phyloP scores from a whole-genome alignment of 1,140 invertebrate species.

The Zaprionus nigranus region DNA sequence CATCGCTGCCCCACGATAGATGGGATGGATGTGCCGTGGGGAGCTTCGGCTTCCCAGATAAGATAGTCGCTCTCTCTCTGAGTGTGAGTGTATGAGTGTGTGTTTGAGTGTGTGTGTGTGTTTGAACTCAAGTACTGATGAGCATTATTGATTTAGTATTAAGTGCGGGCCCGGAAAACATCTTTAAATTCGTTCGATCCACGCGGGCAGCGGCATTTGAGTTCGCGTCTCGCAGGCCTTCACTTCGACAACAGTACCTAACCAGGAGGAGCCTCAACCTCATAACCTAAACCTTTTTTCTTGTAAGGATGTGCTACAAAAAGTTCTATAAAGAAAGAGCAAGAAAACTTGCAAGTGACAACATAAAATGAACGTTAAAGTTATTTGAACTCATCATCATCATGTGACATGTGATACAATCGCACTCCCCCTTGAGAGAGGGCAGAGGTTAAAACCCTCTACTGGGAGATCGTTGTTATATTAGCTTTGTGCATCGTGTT shows the following conservation, averaged over 20 bases:
- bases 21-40: conserved; percentile 51
- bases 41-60: conserved; percentile 59
- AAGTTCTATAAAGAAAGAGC: background rate
- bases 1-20: conserved; percentile 34
- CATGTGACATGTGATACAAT: background rate
- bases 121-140: conserved; percentile 28
- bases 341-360: background rate
- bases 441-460: background rate
- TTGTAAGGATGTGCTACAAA: conserved; percentile 20
- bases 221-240: conserved; percentile 34
- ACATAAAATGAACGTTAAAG: background rate
- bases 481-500: conserved; percentile 32
- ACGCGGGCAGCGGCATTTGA: conserved; percentile 47
- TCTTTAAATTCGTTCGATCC: conserved; percentile 68
- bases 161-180: conserved; percentile 41
- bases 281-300: background rate
- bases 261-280: background rate
- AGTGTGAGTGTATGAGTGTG: background rate
- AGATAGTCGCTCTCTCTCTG: conserved; percentile 53
- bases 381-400: background rate
- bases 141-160: conserved; percentile 60
- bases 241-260: background rate
- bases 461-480: conserved; percentile 24
- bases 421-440: background rate
- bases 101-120: background rate